Base-by-base conservation (phyloP, 2,888 invertebrate species). In the Heliconius erato region DNA sequence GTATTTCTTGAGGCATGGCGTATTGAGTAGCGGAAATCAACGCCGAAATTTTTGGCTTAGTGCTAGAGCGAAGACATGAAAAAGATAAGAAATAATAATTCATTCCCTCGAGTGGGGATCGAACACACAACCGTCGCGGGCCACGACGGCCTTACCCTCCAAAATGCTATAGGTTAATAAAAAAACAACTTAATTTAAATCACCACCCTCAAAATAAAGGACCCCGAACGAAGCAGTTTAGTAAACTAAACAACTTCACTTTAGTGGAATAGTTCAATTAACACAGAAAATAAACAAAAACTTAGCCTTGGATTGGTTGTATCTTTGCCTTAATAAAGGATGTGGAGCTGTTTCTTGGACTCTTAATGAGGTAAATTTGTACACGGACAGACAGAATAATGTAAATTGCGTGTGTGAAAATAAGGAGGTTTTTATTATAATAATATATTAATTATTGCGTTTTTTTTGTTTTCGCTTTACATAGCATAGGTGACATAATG, bases 231-330 rank as follows among this genome's bases (percentile, higher is more conserved):
- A n/a, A 71, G 35, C 35, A 71, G 40, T 71, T 71, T 44, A 44
- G 0, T 16, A 71, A 71, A 71, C 71, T 71, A 71, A n/a, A 71
- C 71, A 71, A 35, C 19, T 69, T 26, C 26, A 40, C 54, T 80
- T 74, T 28, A 74, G 54, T 76, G n/a, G 23, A 40, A 65, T 74
- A 54, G 74, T 78, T 67, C 28, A 81, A 74, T 78, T 79, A 81
- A 80, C 80, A 14, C 40, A 68, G 23, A 80, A 80, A 78, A 81
- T 79, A 83, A 83, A 83, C 78, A 59, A 78, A 35, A 74, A 78
- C 32, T 80, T 80, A 49, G 72, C 72, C 32, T 67, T 28, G 59
- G 59, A 77, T 80, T 16, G 68, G 65, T 26, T 67, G 72, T 80
- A 80, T 74, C 74, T 68, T 76, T 26, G 59, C 16, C 40, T 74